Evolutionary conservation across 2,888 invertebrate species (phyloP), one percentile per base, ranked within the genome.

Genomic region (Dasypogon diadema): DNA sequence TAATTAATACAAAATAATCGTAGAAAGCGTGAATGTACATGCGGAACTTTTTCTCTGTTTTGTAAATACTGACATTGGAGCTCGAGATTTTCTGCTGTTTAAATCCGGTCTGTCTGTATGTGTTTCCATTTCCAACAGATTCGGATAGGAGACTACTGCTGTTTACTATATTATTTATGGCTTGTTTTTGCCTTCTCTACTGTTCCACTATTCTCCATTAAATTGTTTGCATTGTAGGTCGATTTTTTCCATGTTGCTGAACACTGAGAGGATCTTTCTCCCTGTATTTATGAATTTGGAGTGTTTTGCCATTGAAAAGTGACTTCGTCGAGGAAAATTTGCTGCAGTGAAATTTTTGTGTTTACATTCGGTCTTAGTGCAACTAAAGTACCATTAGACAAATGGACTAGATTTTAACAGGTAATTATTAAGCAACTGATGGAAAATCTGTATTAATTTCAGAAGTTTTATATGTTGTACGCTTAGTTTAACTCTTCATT

Each of bases 1-100:
- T 70, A 70, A 70, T 70, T 70, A 70, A 70, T 70, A 54, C 30
- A 54, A 70, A 70, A 70, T 70, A 54, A 46, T 70, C 16, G 21
- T 34, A 54, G 70, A 70, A 54, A 70, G 54, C 42, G 48, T 26
- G 30, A 6, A n/a, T 30, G 22, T 54, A 54, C 54, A 54, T 54
- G 26, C 70, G n/a, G 70, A 54, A 54, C 18, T 54, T 70, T 42
- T 65, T 42, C 54, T 5, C 16, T 48, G 14, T 51, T 54, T 16
- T 12, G 21, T n/a, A 26, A 22, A 54, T 54, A n/a, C n/a, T n/a
- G n/a, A n/a, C 26, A 26, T 16, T 14, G 30, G 18, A 10, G 16
- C 14, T 51, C 24, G 21, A 22, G 22, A 55, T 55, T n/a, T n/a
- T n/a, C 10, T 26, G 3, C 56, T 26, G 24, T 6, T 51, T 21